A percentile compares a stretch with the other conserved stretches of the same genome.
Evolutionary conservation across 1,140 invertebrate species (phyloP).

Genomic region (Drosophila ambigua): DNA sequence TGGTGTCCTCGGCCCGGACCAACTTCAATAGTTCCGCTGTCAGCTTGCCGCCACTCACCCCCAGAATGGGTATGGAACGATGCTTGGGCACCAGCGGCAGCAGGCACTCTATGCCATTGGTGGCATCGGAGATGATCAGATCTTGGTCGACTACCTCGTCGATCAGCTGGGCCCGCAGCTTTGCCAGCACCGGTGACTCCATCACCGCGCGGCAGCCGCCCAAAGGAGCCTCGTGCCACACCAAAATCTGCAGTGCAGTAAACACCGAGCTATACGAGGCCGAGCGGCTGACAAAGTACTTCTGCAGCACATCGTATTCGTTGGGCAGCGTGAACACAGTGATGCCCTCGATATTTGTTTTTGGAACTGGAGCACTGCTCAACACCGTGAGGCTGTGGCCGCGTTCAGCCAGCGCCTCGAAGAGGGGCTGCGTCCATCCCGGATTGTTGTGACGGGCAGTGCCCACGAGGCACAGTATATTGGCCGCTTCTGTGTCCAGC

Average conservation of each 20-base stretch:
- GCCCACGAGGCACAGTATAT: constrained; percentile 53
- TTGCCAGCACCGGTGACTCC: background rate
- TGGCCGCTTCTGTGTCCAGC: constrained; percentile 19
- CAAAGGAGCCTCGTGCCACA: constrained; percentile 59
- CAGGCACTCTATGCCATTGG: constrained; percentile 53
- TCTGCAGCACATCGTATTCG: constrained; percentile 45
- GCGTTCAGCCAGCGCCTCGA: constrained; percentile 45
- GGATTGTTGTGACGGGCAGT: constrained; percentile 55
- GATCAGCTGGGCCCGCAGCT: background rate
- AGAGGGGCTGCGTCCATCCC: constrained; percentile 46
- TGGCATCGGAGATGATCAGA: constrained; percentile 69
- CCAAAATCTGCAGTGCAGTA: constrained; percentile 44
- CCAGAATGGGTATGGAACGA: constrained; percentile 50
- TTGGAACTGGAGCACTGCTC: constrained; percentile 1
- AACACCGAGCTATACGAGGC: background rate
- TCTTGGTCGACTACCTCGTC: constrained; percentile 30
- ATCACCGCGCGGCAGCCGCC: constrained; percentile 38
- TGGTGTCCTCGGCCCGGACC: constrained; percentile 50
- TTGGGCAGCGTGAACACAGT: constrained; percentile 23
- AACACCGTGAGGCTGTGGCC: constrained; percentile 56
- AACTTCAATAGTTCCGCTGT: constrained; percentile 37
- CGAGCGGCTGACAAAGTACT: constrained; percentile 32
- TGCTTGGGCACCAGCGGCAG: constrained; percentile 12
- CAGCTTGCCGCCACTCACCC: constrained; percentile 58
- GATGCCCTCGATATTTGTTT: constrained; percentile 8